Evolutionary conservation across 2,113 vertebrate genomes (phyloP).

Genomic region (Panthera uncia): DNA sequence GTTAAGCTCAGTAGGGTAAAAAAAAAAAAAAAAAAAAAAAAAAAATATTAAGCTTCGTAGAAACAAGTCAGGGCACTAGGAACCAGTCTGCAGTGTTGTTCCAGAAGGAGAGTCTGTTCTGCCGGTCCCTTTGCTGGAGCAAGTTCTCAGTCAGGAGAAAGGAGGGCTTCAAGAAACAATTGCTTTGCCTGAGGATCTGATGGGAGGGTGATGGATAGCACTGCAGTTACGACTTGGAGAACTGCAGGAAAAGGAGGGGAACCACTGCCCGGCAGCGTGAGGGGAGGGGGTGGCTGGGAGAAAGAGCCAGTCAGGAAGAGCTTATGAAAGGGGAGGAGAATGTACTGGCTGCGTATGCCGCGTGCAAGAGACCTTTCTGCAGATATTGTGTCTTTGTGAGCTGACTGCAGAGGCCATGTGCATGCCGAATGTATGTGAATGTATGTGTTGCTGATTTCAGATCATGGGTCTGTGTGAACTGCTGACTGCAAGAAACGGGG

Average conservation of each 20-base stretch:
- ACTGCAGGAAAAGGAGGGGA: slow-evolving; percentile 73
- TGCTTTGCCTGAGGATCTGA: slow-evolving; percentile 54
- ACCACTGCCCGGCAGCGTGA: not conserved
- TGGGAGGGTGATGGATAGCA: slow-evolving; percentile 82
- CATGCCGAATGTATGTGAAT: slow-evolving; percentile 22
- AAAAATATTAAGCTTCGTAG: not conserved
- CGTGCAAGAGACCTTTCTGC: slow-evolving; percentile 28
- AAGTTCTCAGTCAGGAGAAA: not conserved
- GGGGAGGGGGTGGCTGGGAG: slow-evolving; percentile 63
- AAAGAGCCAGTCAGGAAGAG: slow-evolving; percentile 74
- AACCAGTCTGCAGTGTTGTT: not conserved
- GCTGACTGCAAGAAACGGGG: slow-evolving; percentile 61
- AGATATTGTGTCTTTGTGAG: slow-evolving; percentile 68
- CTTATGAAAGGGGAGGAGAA: slow-evolving; percentile 50
- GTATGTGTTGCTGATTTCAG: slow-evolving; percentile 31
- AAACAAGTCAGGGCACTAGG: not conserved
- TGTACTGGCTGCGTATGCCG: not conserved
- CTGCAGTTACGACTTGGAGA: slow-evolving; percentile 78
- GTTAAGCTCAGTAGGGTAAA: not conserved
- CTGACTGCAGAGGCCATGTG: slow-evolving; percentile 23
- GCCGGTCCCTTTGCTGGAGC: not conserved
- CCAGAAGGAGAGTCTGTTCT: slow-evolving; percentile 15
- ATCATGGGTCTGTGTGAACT: slow-evolving; percentile 35
- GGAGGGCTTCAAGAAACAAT: slow-evolving; percentile 34
- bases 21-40: not conserved